Base-by-base conservation (phyloP, 2,113 vertebrate species). In the Actenoides hombroni region DNA sequence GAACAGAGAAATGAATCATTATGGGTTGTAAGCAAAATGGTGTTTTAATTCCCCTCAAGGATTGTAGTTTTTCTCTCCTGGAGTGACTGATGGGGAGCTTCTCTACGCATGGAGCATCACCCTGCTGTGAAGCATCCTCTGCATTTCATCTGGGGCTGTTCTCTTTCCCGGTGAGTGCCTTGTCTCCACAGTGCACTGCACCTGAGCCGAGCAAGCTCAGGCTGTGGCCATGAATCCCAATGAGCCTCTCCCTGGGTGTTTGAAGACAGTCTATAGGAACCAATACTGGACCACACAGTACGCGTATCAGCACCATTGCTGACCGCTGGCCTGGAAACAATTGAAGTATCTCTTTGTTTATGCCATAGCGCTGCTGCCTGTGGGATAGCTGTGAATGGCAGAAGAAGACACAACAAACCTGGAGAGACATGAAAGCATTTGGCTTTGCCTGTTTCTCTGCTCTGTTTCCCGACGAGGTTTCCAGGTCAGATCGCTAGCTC, bases 291-390 rank as follows among this genome's bases (percentile, higher is more conserved):
- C 86, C 6, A 4, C 42, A 19, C 19, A 2, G 59, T 33, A 35
- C 1, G 18, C 3, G 0, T 4, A 57, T 18, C 86, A 48, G 61
- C 78, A 77, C 61, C 56, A 6, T 57, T 56, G 71, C 48, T 60
- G 73, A 18, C 75, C 4, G 2, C 54, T 60, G 86, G 4, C 59
- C 88, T 94, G 88, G 80, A 94, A 95, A 82, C 86, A 33, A 78
- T 67, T 57, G n/a, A 65, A 68, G 16, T 39, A 53, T 40, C 89
- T 60, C 63, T 57, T 75, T 86, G 69, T 88, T 86, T 81, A 23
- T 6, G 24, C 91, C 0, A 0, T 49, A 54, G 75, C 54, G 3
- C 31, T 64, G 88, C 64, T 84, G 94, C 91, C 68, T 44, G 33
- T 61, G 53, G 53, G 61, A 44, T 48, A 75, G 84, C 89, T 89